phyloP scores from a whole-genome alignment of 2,113 vertebrate genomes.

The Aldabrachelys gigantea region DNA sequence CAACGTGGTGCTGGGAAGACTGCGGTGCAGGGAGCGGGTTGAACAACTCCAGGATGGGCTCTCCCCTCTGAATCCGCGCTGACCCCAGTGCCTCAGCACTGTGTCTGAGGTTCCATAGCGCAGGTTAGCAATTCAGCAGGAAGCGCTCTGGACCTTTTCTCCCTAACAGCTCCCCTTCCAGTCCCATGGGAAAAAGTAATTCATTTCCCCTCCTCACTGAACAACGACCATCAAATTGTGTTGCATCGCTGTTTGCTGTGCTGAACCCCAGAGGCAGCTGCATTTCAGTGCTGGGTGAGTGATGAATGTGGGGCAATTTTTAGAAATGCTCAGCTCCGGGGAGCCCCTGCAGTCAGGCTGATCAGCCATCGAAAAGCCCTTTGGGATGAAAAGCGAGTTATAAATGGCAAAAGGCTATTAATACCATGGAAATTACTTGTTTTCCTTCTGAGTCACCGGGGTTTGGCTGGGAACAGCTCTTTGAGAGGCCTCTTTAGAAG shows the following conservation, averaged over 20 bases:
- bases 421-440: background rate
- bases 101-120: background rate
- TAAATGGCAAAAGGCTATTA: background rate
- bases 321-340: background rate
- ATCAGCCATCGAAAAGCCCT: background rate
- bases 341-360: too few species aligned
- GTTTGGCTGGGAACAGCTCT: rapidly evolving
- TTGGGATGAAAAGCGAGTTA: background rate
- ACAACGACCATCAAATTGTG: background rate
- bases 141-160: background rate
- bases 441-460: background rate
- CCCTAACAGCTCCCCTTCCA: background rate
- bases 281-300: rapidly evolving
- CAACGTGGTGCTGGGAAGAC: too few species aligned
- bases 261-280: background rate
- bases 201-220: background rate
- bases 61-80: too few species aligned
- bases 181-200: background rate
- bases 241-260: rapidly evolving
- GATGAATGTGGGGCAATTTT: background rate
- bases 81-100: too few species aligned
- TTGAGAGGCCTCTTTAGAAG: rapidly evolving
- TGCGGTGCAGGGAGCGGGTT: too few species aligned
- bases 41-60: too few species aligned
- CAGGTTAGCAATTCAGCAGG: background rate